Base-by-base conservation (phyloP, 2,797 vertebrate genomes). In the Eleutherodactylus coqui region DNA sequence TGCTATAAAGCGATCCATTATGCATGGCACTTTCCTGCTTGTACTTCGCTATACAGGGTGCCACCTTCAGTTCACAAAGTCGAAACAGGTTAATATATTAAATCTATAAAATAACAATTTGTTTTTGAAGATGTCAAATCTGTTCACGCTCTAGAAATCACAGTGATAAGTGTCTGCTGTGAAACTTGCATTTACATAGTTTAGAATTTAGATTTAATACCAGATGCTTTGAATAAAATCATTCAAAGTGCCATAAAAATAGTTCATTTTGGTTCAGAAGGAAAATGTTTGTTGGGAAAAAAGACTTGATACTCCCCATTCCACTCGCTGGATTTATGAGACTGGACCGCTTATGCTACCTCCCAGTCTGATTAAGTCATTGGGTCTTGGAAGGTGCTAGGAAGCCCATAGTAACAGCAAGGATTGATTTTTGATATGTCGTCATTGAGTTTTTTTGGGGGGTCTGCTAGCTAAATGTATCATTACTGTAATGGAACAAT, bases 291-390 rank as follows among this genome's bases (percentile, higher is more conserved):
- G 47, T 47, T 43, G 14, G 41, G 34, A 75, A 85, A 32, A 84
- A 79, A 69, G 27, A 11, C 29, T 49, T 58, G 88, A 75, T 29
- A 4, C 83, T 86, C 89, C 85, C 85, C 67, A 73, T 83, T 89
- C 84, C 51, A 86, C 85, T 79, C 64, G 88, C 85, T 60, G 91
- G 89, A 91, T 92, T 89, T 91, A 93, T 89, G 88, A 47, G 79
- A 92, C 88, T 73, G 92, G 95, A 92, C 91, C 89, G 88, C 86
- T 88, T 87, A 90, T 92, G 94, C 90, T 92, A 92, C 93, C 92
- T 91, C 83, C 89, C 81, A 89, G 93, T 94, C 93, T 90, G 92
- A 95, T 95, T 96, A 95, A 90, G 85, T 90, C 49, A 86, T 88
- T 79, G 91, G 91, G 93, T 93, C 95, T 90, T 93, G 91, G 95